Evolutionary conservation across 2,888 invertebrate genomes (phyloP).

Genomic region (Myopa tessellatipennis): DNA sequence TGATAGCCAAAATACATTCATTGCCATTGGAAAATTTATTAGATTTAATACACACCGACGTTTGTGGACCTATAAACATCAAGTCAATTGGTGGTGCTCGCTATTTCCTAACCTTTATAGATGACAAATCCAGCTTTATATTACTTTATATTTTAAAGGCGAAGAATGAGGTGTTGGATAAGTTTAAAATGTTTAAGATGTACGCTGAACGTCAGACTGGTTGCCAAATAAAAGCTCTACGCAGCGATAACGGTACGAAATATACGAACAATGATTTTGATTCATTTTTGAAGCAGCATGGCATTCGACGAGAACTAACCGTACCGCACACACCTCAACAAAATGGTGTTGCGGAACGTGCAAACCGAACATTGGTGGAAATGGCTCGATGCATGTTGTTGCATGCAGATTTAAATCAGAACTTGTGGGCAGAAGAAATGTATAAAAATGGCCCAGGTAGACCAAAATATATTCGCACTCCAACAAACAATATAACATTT

Average conservation of each 20-base stretch:
- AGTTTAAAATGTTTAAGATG: constrained; percentile 38
- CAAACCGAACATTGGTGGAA: no score
- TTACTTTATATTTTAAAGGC: constrained; percentile 37
- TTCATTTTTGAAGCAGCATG: constrained; percentile 7
- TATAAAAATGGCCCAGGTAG: constrained; percentile 26
- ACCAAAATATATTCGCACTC: constrained; percentile 36
- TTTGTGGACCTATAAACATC: constrained; percentile 41
- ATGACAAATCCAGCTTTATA: constrained; percentile 33
- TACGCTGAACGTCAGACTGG: constrained; percentile 40
- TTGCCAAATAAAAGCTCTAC: constrained; percentile 30
- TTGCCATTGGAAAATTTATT: constrained; percentile 22
- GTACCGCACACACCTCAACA: constrained; percentile 45
- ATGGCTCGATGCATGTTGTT: no score
- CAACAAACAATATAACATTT: constrained; percentile 33
- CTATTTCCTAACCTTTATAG: constrained; percentile 39
- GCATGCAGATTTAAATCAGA: constrained; percentile 48
- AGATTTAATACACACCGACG: constrained; percentile 40
- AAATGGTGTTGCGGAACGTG: no score
- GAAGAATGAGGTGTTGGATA: constrained; percentile 36
- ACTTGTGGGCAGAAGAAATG: constrained; percentile 46
- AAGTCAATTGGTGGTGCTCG: constrained; percentile 30
- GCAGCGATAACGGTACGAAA: constrained; percentile 40
- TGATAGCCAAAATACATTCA: constrained; percentile 35
- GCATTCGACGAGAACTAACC: constrained; percentile 38
- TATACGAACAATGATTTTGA: background rate